Evolutionary conservation across 2,113 vertebrate species (phyloP), one percentile per base, ranked within the genome.

Genomic region (Irena cyanogastra): DNA sequence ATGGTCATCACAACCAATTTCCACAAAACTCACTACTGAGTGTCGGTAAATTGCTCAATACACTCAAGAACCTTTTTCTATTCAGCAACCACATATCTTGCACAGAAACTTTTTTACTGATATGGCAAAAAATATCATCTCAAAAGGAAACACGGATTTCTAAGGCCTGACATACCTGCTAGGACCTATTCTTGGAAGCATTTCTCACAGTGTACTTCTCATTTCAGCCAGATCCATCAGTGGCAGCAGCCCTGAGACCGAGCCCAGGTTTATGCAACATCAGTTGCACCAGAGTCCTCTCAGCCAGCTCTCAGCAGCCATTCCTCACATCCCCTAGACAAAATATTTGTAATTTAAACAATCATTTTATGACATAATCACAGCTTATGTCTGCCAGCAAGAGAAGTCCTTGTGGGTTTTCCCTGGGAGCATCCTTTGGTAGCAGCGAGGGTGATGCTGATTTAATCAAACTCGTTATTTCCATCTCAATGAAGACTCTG

Each of bases 1-100:
- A 74, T 72, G 83, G 84, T 80, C 83, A 96, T 35, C 45, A 33
- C 83, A 81, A 71, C 53, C 47, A 44, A 41, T 90, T 95, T 83
- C 82, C 79, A 95, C 85, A 77, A 85, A 87, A 31, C 63, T 68
- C 50, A 49, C 37, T 87, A 9, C 59, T 28, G 45, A 39, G 71
- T 94, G 84, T 88, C 95, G 92, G 94, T 70, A 95, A 94, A 93
- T 94, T 56, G 63, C 89, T 82, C 23, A 33, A 39, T 1, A 26
- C 39, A 21, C 6, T 20, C 23, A 39, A 22, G 18, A 83, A 59
- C 23, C 4, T 92, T 70, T 77, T 66, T 47, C 71, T 86, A 1
- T 94, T 93, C 79, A 88, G 79, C 84, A 93, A 92, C 92, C 90
- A 75, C 90, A 22, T 8, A 28, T 20, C 79, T 60, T 71, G 41